These are phyloP conservation scores for Cerastis rubricosa DNA, from an alignment of 2,888 invertebrate genomes.

Conservation along the genomic window DNA sequence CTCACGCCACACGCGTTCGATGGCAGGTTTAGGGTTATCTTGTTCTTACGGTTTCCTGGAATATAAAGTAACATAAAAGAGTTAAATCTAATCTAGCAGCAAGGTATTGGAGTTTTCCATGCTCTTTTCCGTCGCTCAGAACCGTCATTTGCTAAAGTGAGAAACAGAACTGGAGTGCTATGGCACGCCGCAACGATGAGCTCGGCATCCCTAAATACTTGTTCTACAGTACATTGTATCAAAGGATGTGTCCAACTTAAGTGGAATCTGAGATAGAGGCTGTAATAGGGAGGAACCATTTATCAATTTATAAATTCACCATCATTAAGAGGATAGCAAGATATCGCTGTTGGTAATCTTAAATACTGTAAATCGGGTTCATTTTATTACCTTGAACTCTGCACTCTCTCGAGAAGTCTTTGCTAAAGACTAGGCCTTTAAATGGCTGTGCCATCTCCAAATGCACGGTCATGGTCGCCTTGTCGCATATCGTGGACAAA, in stretches of 20 bases:
- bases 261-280: not conserved
- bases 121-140: not conserved
- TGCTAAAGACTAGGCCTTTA: conserved; percentile 94
- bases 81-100: not conserved
- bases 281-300: not conserved
- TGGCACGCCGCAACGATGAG: not conserved
- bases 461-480: conserved; percentile 91
- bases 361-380: not conserved
- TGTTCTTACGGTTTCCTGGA: conserved; percentile 85
- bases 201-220: not conserved
- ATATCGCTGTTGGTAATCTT: not conserved
- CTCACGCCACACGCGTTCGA: conserved; percentile 93
- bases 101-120: not conserved
- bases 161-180: not conserved
- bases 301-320: not conserved
- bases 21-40: conserved; percentile 89
- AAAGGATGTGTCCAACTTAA: not conserved
- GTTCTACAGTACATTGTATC: not conserved
- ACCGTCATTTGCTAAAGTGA: not conserved
- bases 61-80: conserved; percentile 28
- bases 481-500: conserved; percentile 92
- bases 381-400: conserved; percentile 89
- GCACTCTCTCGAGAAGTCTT: conserved; percentile 94
- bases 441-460: conserved; percentile 92
- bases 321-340: not conserved